Base-by-base conservation (phyloP, 2,797 vertebrate genomes). In the Momotus momota region DNA sequence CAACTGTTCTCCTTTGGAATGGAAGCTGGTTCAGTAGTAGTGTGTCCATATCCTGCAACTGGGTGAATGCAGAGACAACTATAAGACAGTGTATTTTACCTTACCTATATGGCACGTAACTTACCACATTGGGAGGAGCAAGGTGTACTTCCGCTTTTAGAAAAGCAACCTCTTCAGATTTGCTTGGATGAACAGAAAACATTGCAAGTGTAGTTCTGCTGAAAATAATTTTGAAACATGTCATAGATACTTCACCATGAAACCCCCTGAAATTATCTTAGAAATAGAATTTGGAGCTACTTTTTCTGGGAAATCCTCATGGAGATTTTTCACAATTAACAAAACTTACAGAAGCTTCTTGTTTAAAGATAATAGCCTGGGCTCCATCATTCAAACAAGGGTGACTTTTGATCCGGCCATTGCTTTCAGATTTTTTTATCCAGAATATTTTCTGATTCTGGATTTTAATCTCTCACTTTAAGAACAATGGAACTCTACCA, bases 131-230 rank as follows among this genome's bases (percentile, higher is more conserved):
- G 52, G 98, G 98, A 97, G 96, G 96, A 8, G 95, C 95, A 95
- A 99, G 98, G 49, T 98, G 97, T 49, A 98, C 89, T 98, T 98
- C 98, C 4, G 95, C 96, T 97, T 98, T 98, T 84, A 99, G 94
- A 79, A 99, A 97, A 22, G 98, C 81, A 81, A 95, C 18, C 9
- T 97, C 95, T 29, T 97, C 96, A 79, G 95, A 61, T 52, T 86
- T 88, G 35, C 67, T 78, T 62, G 86, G 51, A 72, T 22, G 46
- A 82, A 51, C 61, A 84, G 96, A 96, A 60, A 73, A 78, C 7
- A 46, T 38, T 46, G 66, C 97, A 81, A 93, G 96, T 6, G 67
- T 29, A 70, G 93, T 96, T 81, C 93, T 94, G 25, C 97, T 97
- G 65, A 62, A 97, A 97, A 87, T 41, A 73, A 95, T 91, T 96